Conservation (phyloP, 2,888 invertebrate genomes). For the Alloplasta piceator region DNA sequence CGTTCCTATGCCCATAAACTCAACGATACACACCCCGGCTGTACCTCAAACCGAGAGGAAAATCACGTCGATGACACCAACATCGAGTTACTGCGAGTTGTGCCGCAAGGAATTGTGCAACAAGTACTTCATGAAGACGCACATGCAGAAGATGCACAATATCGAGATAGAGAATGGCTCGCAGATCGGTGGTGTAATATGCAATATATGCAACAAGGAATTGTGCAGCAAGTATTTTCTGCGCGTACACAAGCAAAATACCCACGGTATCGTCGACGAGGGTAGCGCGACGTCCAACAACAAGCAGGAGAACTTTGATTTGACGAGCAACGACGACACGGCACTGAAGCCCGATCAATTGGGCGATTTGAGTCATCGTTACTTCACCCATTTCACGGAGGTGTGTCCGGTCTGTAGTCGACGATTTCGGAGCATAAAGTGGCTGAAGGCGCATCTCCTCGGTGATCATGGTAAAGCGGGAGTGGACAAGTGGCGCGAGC, state of each 20-base stretch:
- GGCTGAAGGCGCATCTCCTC: constrained; percentile 93
- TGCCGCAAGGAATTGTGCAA: constrained; percentile 99
- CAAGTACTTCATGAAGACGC: constrained; percentile 99
- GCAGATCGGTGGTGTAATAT: constrained; percentile 96
- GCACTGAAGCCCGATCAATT: constrained; percentile 85
- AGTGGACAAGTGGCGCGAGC: constrained; percentile 86
- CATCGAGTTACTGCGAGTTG: constrained; percentile 97
- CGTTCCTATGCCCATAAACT: constrained; percentile 38
- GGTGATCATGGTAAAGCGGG: constrained; percentile 92
- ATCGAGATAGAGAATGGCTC: constrained; percentile 97
- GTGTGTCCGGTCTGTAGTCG: constrained; percentile 94
- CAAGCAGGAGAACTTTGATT: constrained; percentile 77
- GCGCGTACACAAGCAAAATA: constrained; percentile 98
- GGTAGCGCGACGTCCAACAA: constrained; percentile 83
- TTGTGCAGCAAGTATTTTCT: constrained; percentile 99
- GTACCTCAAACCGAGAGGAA: constrained; percentile 84
- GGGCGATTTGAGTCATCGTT: constrained; percentile 86
- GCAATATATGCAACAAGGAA: constrained; percentile 99
- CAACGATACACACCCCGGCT: constrained; percentile 66
- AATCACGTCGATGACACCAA: constrained; percentile 87
- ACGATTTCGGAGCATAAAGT: constrained; percentile 94
- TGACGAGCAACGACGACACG: constrained; percentile 79
- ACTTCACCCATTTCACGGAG: constrained; percentile 89
- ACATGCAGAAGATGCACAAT: constrained; percentile 99
- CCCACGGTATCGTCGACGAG: constrained; percentile 97